A percentile compares a stretch with the other conserved stretches of the same genome.
phyloP scores from a whole-genome alignment of 2,797 vertebrate genomes.

The Meriones psammophilus region DNA sequence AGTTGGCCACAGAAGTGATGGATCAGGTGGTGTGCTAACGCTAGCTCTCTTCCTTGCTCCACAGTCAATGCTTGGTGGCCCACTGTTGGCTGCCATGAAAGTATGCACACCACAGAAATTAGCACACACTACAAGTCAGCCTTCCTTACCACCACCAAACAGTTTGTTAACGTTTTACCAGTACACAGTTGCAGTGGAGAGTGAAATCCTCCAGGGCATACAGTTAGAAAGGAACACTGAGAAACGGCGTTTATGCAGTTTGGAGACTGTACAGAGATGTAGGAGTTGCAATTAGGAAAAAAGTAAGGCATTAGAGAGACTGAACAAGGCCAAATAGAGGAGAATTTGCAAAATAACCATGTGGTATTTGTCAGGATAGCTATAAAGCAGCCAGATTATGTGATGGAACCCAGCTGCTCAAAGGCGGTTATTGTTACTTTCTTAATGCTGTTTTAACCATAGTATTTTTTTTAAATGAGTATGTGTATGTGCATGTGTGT shows the following conservation, averaged over 20 bases:
- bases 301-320: neutral
- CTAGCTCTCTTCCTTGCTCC: neutral
- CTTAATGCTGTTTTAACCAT: neutral
- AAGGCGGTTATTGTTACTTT: neutral
- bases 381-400: conserved; percentile 5
- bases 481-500: neutral
- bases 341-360: conserved; percentile 1
- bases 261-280: neutral
- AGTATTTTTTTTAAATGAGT: neutral
- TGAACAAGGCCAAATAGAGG: neutral
- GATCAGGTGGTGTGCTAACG: neutral
- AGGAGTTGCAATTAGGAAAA: neutral
- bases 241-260: neutral
- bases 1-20: neutral
- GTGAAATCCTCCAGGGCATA: conserved; percentile 18
- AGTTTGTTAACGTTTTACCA: conserved; percentile 20
- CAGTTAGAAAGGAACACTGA: neutral
- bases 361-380: neutral
- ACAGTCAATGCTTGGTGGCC: neutral
- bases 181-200: neutral
- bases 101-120: neutral
- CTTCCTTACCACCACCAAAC: neutral
- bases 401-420: neutral
- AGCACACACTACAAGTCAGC: neutral
- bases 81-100: neutral